These are phyloP conservation scores for Ernsta delagoae DNA, from an alignment of 2,888 invertebrate genomes.

Conservation along the genomic window DNA sequence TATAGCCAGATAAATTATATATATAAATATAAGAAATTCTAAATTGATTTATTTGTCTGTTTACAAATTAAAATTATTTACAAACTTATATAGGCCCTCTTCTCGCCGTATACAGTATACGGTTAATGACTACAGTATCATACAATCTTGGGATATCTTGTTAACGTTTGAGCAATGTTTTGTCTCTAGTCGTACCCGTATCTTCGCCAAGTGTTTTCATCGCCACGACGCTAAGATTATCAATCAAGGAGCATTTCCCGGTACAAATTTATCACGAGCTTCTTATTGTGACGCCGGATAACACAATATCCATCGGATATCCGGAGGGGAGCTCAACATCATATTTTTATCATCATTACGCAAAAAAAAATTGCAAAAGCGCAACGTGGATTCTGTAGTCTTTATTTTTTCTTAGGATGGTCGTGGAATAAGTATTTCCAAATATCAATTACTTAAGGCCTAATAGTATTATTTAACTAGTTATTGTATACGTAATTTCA, in stretches of 20 bases:
- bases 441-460: too few species aligned
- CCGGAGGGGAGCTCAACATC: conserved; percentile 81
- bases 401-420: too few species aligned
- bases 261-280: conserved; percentile 80
- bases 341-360: conserved; percentile 84
- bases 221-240: conserved; percentile 57
- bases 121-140: too few species aligned
- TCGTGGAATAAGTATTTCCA: too few species aligned
- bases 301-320: conserved; percentile 82
- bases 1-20: too few species aligned
- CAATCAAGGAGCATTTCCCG: conserved; percentile 77
- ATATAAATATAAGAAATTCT: too few species aligned
- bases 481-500: too few species aligned
- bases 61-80: too few species aligned
- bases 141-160: neutral
- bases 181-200: neutral
- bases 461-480: too few species aligned
- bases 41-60: too few species aligned
- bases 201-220: conserved; percentile 41
- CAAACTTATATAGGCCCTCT: too few species aligned
- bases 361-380: conserved; percentile 60
- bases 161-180: neutral
- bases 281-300: conserved; percentile 80
- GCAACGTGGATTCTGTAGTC: conserved; percentile 8
- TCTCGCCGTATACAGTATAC: too few species aligned